Conservation (phyloP, 2,113 vertebrate genomes). For the Butorides virescens region DNA sequence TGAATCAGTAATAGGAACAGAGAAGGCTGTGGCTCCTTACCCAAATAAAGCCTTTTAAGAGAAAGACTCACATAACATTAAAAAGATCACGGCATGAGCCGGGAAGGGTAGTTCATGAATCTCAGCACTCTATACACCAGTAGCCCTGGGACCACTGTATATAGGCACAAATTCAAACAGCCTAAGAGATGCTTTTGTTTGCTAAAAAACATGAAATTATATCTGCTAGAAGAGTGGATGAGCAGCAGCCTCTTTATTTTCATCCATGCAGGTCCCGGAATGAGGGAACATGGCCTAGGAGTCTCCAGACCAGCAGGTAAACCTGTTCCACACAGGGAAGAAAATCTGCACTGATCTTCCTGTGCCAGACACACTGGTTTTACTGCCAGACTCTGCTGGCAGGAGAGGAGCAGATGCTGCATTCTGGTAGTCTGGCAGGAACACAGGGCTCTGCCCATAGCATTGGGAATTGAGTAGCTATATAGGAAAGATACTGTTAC, state of each 20-base stretch:
- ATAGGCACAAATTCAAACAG: neutral
- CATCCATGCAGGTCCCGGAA: neutral
- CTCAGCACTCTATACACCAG: neutral
- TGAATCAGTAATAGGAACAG: neutral
- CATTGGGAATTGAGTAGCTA: neutral
- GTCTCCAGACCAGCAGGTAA: neutral
- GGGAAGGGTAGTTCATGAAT: neutral
- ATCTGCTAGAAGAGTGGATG: neutral
- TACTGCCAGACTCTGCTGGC: neutral
- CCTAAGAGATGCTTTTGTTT: neutral
- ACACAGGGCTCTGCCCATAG: neutral
- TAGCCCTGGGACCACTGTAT: neutral
- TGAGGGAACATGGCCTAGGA: neutral
- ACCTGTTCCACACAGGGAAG: neutral
- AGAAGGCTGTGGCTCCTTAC: neutral
- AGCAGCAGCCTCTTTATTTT: neutral
- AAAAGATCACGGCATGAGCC: neutral
- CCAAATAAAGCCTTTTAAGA: neutral
- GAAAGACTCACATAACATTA: neutral
- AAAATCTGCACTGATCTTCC: neutral
- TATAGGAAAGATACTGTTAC: neutral
- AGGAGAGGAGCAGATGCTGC: slow-evolving; percentile 19
- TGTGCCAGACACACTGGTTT: neutral
- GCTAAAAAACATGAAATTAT: neutral
- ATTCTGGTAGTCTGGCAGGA: slow-evolving; percentile 24